Evolutionary conservation across 2,888 invertebrate genomes (phyloP).

Genomic region (Mythimna impura): DNA sequence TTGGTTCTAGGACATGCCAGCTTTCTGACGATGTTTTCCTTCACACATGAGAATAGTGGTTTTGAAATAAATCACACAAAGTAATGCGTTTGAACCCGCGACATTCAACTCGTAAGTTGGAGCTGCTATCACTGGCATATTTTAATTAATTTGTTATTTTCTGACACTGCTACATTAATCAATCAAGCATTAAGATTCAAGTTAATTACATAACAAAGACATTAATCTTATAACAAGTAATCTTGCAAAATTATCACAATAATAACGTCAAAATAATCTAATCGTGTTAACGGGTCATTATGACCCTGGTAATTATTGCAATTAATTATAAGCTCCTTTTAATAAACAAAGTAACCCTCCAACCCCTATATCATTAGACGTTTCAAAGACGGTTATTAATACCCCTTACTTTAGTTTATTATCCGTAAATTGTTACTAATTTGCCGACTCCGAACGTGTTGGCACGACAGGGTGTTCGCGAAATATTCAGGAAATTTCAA

Average conservation of each 20-base stretch:
- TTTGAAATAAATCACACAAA: no score
- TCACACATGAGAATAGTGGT: no score
- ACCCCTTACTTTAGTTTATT: conserved; percentile 66
- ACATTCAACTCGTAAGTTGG: no score
- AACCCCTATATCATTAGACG: conserved; percentile 64
- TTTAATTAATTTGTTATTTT: background rate
- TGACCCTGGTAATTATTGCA: conserved; percentile 66
- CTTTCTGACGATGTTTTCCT: no score
- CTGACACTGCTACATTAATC: background rate
- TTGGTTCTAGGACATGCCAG: no score
- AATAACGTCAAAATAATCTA: conserved; percentile 60
- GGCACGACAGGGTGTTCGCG: conserved; percentile 50
- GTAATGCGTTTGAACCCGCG: no score
- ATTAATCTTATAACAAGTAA: conserved; percentile 9
- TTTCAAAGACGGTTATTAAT: conserved; percentile 68
- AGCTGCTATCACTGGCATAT: background rate
- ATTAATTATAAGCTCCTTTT: conserved; percentile 66
- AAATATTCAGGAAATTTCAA: conserved; percentile 47
- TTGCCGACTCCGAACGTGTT: conserved; percentile 59
- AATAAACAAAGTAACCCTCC: conserved; percentile 66
- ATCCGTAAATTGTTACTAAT: conserved; percentile 67
- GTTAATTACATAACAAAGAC: conserved; percentile 3
- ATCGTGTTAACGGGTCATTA: conserved; percentile 66
- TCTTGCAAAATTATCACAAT: conserved; percentile 45
- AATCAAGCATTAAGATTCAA: conserved; percentile 10